Evolutionary conservation across 2,113 vertebrate genomes (phyloP).

Genomic region (Pseudolaguvia tuberculata): DNA sequence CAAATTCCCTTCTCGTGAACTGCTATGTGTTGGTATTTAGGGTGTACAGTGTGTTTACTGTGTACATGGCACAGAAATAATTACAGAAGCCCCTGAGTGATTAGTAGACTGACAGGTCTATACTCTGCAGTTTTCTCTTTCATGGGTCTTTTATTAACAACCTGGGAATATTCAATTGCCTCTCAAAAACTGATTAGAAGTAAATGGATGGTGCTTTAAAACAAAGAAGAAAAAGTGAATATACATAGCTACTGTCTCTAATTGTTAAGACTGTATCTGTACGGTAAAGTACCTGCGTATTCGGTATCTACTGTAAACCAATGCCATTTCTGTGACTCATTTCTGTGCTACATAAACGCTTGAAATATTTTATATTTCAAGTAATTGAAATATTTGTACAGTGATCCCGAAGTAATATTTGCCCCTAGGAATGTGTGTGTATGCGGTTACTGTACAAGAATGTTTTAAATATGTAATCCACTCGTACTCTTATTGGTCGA

Average conservation of each 20-base stretch:
- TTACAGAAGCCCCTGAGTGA: slow-evolving; percentile 26
- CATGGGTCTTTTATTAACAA: slow-evolving; percentile 51
- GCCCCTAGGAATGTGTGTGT: too few relatives aligned
- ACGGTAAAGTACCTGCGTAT: too few relatives aligned
- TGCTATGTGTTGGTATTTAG: not conserved
- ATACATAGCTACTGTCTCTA: too few relatives aligned
- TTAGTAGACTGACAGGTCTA: slow-evolving; percentile 38
- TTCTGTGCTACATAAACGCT: too few relatives aligned
- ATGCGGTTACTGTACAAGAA: too few relatives aligned
- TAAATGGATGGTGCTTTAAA: slow-evolving; percentile 45
- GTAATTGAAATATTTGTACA: too few relatives aligned
- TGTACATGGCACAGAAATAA: not conserved
- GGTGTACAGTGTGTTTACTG: not conserved
- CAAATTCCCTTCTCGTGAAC: not conserved
- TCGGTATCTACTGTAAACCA: too few relatives aligned
- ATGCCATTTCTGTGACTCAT: too few relatives aligned
- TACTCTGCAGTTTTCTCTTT: slow-evolving; percentile 46
- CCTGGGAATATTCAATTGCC: slow-evolving; percentile 50
- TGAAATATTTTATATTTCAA: too few relatives aligned
- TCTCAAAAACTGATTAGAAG: slow-evolving; percentile 37
- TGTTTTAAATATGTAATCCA: too few relatives aligned
- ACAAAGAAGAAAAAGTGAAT: not conserved
- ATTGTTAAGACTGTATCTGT: not conserved
- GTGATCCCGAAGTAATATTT: too few relatives aligned
- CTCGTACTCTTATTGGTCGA: too few relatives aligned